A percentile compares a stretch with the other conserved stretches of the same genome.
These are phyloP conservation scores for Orthonevra nobilis DNA, from an alignment of 2,888 invertebrate genomes.

Conservation along the genomic window DNA sequence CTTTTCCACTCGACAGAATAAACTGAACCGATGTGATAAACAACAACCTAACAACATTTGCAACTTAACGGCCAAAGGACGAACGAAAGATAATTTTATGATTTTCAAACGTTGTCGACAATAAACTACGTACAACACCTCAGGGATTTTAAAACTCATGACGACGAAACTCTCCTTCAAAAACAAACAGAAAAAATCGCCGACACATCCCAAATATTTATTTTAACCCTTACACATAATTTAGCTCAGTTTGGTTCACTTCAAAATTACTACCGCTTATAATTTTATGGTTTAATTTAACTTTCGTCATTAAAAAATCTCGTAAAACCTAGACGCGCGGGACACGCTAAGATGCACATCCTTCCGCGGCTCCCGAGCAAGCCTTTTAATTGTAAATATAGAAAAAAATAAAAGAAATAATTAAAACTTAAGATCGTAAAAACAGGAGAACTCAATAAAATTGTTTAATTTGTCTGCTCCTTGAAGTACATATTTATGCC, in stretches of 20 bases:
- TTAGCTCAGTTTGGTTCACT: slow-evolving; percentile 53
- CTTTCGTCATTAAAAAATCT: slow-evolving; percentile 66
- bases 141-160: slow-evolving; percentile 42
- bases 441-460: slow-evolving; percentile 58
- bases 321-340: slow-evolving; percentile 33
- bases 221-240: slow-evolving; percentile 71
- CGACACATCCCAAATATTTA: slow-evolving; percentile 57
- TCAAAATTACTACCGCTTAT: slow-evolving; percentile 69
- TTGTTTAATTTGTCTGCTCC: slow-evolving; percentile 68
- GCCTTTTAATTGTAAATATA: slow-evolving; percentile 14
- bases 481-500: no score
- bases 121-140: slow-evolving; percentile 62
- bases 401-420: slow-evolving; percentile 46
- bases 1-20: slow-evolving; percentile 15
- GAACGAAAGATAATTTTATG: slow-evolving; percentile 33
- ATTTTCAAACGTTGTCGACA: slow-evolving; percentile 24
- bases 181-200: slow-evolving; percentile 8
- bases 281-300: slow-evolving; percentile 70
- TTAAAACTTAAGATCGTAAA: slow-evolving; percentile 63
- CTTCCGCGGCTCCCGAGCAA: slow-evolving; percentile 2
- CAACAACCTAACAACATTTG: not conserved
- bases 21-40: slow-evolving; percentile 11
- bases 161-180: not conserved
- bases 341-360: slow-evolving; percentile 33
- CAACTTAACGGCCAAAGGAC: not conserved